Conservation (phyloP, 2,888 invertebrate species). For the Congeria kusceri region DNA sequence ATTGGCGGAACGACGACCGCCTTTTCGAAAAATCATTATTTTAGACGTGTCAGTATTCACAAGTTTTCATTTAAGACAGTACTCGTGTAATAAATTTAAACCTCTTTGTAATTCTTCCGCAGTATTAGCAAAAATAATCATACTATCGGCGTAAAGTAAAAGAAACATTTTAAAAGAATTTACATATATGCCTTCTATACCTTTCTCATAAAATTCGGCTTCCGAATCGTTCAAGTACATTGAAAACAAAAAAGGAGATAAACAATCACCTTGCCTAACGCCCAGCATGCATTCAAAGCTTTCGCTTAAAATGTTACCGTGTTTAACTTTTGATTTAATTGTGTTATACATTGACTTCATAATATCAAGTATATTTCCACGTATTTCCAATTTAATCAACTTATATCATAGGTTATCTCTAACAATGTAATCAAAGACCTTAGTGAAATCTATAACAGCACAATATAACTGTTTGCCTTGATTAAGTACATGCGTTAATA, state of each 20-base stretch:
- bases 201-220: not conserved
- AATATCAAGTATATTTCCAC: conserved; percentile 1
- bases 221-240: not conserved
- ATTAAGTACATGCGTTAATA: not conserved
- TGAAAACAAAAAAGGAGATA: not conserved
- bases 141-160: not conserved
- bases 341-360: not conserved
- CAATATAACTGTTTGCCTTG: not conserved
- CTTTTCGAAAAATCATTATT: no score
- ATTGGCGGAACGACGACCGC: no score
- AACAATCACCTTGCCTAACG: not conserved
- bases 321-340: not conserved
- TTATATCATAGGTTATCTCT: conserved; percentile 1
- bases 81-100: not conserved
- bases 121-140: not conserved
- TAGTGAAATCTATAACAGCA: not conserved
- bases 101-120: not conserved
- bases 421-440: not conserved
- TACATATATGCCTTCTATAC: not conserved
- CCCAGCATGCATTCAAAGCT: not conserved
- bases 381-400: conserved; percentile 8
- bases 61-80: no score
- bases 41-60: no score
- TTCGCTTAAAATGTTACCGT: not conserved
- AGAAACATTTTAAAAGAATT: conserved; percentile 1